Conservation (phyloP, 2,113 vertebrate genomes). For the Rhegmatorhina hoffmannsi region DNA sequence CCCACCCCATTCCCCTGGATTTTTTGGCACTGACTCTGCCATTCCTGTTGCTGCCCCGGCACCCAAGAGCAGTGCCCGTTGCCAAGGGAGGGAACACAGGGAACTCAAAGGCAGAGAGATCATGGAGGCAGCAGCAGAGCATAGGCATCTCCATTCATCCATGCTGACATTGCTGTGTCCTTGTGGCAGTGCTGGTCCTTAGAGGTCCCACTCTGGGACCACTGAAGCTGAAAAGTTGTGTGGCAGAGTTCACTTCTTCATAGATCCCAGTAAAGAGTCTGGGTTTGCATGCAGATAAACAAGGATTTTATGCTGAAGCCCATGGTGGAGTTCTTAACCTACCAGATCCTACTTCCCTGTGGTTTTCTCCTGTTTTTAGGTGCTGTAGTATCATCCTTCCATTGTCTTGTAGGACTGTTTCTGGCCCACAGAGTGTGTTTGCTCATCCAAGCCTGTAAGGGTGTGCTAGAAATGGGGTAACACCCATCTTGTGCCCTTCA, state of each 20-base stretch:
- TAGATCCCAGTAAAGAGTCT: not conserved
- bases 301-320: not conserved
- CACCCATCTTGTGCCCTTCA: not conserved
- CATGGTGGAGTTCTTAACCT: not conserved
- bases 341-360: not conserved
- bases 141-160: not conserved
- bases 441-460: not conserved
- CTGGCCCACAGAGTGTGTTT: not conserved
- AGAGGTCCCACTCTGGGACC: not conserved
- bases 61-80: rapidly evolving
- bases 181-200: not conserved
- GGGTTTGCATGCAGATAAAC: not conserved
- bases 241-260: not conserved
- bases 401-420: not conserved
- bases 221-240: not conserved
- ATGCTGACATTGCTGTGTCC: not conserved
- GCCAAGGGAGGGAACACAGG: not conserved
- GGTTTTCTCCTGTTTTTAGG: not conserved
- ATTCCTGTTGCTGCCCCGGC: not conserved
- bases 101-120: not conserved
- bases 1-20: not conserved
- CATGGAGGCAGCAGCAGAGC: not conserved
- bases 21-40: not conserved
- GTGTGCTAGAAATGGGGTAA: not conserved
- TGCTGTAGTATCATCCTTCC: not conserved